Evolutionary conservation across 2,888 invertebrate species (phyloP).

Genomic region (Teleogryllus oceanicus): DNA sequence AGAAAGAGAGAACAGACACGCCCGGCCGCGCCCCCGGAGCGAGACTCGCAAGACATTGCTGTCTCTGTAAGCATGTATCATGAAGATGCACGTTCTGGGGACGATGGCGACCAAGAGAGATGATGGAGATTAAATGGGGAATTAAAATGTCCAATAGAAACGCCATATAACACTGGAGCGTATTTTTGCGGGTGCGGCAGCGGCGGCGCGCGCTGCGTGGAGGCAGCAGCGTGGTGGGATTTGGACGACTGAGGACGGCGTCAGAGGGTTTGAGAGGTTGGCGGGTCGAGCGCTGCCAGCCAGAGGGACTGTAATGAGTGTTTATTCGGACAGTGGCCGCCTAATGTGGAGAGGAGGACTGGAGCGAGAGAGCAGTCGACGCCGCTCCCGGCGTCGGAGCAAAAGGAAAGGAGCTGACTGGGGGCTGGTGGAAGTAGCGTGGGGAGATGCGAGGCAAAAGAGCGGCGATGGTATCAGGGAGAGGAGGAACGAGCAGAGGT

Average conservation of each 20-base stretch:
- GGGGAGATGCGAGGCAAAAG: too few relatives aligned
- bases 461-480: too few relatives aligned
- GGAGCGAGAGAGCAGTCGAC: too few relatives aligned
- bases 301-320: neutral
- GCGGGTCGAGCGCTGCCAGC: conserved; percentile 5
- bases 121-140: conserved; percentile 18
- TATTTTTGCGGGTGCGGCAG: neutral
- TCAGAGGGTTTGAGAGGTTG: neutral
- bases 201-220: neutral
- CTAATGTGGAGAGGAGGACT: neutral
- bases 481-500: too few relatives aligned
- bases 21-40: neutral
- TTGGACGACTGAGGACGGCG: neutral
- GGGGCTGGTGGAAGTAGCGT: too few relatives aligned
- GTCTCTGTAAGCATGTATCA: conserved; percentile 7
- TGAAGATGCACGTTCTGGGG: conserved; percentile 9
- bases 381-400: too few relatives aligned
- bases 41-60: conserved; percentile 3
- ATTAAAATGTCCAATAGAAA: conserved; percentile 18
- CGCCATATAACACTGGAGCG: conserved; percentile 8
- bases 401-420: too few relatives aligned
- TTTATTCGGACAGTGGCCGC: conserved; percentile 18
- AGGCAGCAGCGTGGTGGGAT: neutral
- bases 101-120: conserved; percentile 18
- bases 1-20: neutral